phyloP scores from a whole-genome alignment of 1,140 invertebrate genomes.

The Brachionus manjavacas region DNA sequence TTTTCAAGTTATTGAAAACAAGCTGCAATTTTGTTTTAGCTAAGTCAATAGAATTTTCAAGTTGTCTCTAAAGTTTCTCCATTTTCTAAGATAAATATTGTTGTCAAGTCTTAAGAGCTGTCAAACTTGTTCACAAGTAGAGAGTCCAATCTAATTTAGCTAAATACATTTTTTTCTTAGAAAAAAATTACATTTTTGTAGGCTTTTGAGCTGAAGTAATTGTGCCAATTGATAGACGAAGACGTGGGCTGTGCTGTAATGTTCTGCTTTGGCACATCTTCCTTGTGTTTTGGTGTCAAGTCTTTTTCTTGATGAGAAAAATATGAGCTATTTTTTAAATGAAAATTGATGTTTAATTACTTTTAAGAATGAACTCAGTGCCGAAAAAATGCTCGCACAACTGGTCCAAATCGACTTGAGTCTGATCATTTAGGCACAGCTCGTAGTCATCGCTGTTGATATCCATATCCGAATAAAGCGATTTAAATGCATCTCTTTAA shows the following conservation, averaged over 20 bases:
- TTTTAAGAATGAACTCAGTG: neutral
- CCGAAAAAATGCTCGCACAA: neutral
- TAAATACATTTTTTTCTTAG: neutral
- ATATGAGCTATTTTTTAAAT: neutral
- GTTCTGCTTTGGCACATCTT: neutral
- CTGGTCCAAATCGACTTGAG: neutral
- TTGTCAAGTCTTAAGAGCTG: constrained; percentile 12
- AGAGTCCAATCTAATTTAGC: neutral
- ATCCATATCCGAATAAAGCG: neutral
- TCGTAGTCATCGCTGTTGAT: neutral
- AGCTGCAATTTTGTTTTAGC: neutral
- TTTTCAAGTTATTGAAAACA: constrained; percentile 35
- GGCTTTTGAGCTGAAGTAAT: neutral
- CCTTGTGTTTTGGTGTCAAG: neutral
- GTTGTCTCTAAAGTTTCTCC: neutral
- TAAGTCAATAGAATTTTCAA: constrained; percentile 24
- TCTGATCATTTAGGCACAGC: neutral
- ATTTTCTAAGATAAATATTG: constrained; percentile 30
- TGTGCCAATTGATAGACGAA: constrained; percentile 31
- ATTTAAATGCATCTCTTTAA: neutral
- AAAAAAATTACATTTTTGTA: constrained; percentile 28
- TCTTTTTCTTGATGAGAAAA: neutral
- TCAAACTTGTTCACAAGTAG: neutral
- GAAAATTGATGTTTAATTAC: neutral
- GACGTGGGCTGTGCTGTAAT: neutral